Percentiles rank a stretch among this genome's conserved stretches.
Conservation (phyloP, 2,888 invertebrate species). For the Mimachlamys varia region DNA sequence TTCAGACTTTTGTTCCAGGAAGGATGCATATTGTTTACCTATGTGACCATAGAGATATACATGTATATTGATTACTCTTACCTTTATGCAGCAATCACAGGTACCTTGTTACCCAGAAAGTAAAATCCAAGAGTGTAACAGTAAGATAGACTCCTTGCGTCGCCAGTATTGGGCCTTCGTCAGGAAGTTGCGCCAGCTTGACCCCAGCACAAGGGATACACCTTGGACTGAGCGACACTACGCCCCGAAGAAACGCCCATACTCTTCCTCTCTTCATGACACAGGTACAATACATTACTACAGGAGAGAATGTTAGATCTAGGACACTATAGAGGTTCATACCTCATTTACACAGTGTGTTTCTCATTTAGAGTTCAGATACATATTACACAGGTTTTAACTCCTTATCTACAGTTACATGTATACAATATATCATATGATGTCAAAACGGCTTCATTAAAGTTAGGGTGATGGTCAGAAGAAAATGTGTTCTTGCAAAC, state of each 20-base stretch:
- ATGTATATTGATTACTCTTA: background rate
- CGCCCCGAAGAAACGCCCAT: background rate
- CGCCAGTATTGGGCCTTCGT: slow-evolving; percentile 77
- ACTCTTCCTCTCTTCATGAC: background rate
- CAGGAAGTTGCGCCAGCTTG: slow-evolving; percentile 71
- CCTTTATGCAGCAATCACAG: slow-evolving; percentile 74
- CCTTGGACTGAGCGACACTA: slow-evolving; percentile 74
- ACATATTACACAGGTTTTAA: too few species aligned
- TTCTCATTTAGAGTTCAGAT: too few species aligned
- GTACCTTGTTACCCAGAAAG: slow-evolving; percentile 78
- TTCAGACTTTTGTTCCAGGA: too few species aligned
- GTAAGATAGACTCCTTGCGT: slow-evolving; percentile 68
- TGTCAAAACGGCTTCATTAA: too few species aligned
- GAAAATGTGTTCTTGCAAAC: too few species aligned
- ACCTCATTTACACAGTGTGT: too few species aligned
- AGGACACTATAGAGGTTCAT: too few species aligned
- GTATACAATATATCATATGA: too few species aligned
- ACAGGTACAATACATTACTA: background rate
- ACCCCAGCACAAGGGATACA: slow-evolving; percentile 63
- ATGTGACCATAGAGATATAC: too few species aligned
- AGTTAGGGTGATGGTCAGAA: too few species aligned
- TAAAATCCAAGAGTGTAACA: slow-evolving; percentile 72
- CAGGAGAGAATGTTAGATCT: background rate
- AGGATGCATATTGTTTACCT: too few species aligned
- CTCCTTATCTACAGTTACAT: too few species aligned